Evolutionary conservation across 2,113 vertebrate species (phyloP).

Genomic region (Galeopterus variegatus): DNA sequence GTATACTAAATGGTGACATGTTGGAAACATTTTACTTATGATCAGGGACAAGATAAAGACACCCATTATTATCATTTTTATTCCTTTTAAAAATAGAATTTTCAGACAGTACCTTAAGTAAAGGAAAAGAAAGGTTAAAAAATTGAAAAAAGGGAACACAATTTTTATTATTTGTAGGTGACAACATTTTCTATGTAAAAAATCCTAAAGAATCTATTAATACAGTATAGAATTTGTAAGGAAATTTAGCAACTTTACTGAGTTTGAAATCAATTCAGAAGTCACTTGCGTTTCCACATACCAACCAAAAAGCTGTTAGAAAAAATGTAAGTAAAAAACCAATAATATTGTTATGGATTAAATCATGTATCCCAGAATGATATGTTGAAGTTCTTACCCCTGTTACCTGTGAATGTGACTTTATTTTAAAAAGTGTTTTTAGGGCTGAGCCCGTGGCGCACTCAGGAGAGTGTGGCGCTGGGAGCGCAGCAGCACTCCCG

Average conservation of each 20-base stretch:
- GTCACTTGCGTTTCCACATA: background rate
- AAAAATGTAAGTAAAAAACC: background rate
- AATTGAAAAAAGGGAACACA: background rate
- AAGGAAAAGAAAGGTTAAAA: background rate
- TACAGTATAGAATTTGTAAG: background rate
- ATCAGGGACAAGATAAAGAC: background rate
- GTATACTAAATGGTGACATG: background rate
- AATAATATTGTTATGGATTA: no score
- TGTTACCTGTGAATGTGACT: no score
- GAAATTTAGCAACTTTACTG: background rate
- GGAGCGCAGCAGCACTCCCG: no score
- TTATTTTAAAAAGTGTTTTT: no score
- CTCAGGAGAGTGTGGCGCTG: no score
- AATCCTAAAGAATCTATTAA: background rate
- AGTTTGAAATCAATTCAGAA: constrained; percentile 20
- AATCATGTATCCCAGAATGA: no score
- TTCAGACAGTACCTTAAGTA: no score
- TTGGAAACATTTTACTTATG: background rate
- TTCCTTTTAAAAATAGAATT: no score
- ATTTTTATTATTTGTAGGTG: no score
- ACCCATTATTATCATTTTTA: background rate
- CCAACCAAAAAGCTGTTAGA: background rate
- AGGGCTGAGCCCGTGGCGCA: no score
- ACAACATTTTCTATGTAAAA: background rate
- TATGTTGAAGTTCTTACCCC: no score